Conservation (phyloP, 2,888 invertebrate genomes). For the Ophraella communa region DNA sequence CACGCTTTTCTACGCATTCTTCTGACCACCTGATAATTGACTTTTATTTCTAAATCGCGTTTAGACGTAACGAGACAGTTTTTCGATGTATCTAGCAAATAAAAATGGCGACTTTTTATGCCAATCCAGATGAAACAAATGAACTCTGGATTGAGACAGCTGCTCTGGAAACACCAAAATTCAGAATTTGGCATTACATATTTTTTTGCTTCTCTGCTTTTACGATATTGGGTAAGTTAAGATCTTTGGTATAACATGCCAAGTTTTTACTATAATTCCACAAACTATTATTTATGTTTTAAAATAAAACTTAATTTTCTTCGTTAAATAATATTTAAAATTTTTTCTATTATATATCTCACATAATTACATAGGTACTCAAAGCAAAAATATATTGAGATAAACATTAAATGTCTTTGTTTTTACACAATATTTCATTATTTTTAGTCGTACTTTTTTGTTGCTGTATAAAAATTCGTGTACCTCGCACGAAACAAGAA, state of each 20-base stretch:
- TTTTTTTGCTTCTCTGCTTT: conserved; percentile 73
- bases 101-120: conserved; percentile 54
- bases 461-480: conserved; percentile 88
- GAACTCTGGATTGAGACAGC: conserved; percentile 75
- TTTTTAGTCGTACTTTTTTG: conserved; percentile 81
- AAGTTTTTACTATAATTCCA: neutral
- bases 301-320: too few relatives aligned
- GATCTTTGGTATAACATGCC: neutral
- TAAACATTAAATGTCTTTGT: too few relatives aligned
- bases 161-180: conserved; percentile 68
- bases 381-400: too few relatives aligned
- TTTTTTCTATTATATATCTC: too few relatives aligned
- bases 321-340: too few relatives aligned
- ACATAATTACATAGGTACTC: too few relatives aligned
- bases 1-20: neutral
- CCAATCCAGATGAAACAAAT: conserved; percentile 54
- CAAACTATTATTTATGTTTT: too few relatives aligned
- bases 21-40: conserved; percentile 6
- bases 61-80: neutral
- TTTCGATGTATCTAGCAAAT: neutral
- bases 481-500: conserved; percentile 93
- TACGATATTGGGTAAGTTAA: conserved; percentile 65
- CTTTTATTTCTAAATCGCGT: neutral
- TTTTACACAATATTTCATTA: too few relatives aligned
- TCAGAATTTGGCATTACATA: conserved; percentile 84